Evolutionary conservation across 1,140 invertebrate genomes (phyloP).

Genomic region (Trichonephila inaurata): DNA sequence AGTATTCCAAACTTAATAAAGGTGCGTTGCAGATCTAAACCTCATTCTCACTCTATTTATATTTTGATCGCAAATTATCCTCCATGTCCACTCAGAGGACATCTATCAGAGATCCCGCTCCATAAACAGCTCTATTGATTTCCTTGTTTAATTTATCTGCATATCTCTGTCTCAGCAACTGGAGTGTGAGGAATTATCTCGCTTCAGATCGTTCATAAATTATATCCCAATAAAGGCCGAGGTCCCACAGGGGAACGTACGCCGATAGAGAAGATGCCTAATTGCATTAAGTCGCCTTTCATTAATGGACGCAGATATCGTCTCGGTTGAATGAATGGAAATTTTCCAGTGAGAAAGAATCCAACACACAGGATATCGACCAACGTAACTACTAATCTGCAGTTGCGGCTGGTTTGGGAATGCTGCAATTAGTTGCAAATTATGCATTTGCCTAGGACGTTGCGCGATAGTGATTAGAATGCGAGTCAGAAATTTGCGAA

Average conservation of each 20-base stretch:
- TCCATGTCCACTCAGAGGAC: background rate
- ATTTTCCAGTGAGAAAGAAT: background rate
- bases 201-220: slow-evolving; percentile 13
- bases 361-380: background rate
- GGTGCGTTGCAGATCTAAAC: too few species aligned
- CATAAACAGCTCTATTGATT: background rate
- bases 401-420: background rate
- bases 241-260: background rate
- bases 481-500: background rate
- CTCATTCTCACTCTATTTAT: too few species aligned
- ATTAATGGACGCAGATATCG: slow-evolving; percentile 1
- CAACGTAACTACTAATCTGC: slow-evolving; percentile 10
- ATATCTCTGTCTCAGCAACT: background rate
- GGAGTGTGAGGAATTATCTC: background rate
- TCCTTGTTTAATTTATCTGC: background rate
- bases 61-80: too few species aligned
- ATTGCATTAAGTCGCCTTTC: background rate
- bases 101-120: background rate
- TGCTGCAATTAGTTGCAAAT: slow-evolving; percentile 9
- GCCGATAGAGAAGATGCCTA: background rate
- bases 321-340: slow-evolving; percentile 9
- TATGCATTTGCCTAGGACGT: background rate
- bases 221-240: slow-evolving; percentile 23
- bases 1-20: too few species aligned
- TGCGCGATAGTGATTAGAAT: background rate